Evolutionary conservation across 2,888 invertebrate species (phyloP), one percentile per base, ranked within the genome.

Genomic region (Cantharis rufa): DNA sequence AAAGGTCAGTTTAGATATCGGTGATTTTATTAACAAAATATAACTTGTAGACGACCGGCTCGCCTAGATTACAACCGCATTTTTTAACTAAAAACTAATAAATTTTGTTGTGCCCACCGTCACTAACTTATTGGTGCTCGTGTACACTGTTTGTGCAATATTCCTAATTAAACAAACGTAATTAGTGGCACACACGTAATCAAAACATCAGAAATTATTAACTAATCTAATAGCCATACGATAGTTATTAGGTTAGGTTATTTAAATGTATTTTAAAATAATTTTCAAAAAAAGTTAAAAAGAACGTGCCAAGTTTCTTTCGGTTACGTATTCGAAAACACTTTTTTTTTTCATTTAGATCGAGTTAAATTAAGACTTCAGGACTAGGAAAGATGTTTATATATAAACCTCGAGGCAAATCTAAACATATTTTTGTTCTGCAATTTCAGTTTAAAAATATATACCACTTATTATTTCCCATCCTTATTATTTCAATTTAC

Each of bases 1-100:
- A 92, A 96, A 97, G 96, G 97, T 97, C 93, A 91, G 91, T 88
- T 48, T 48, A n/a, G 70, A 16, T 62, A 21, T 24, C 64, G 21
- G 15, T 64, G 16, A 64, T 21, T 64, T 64, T 15, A 66, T 66
- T 66, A 66, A 24, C 21, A 21, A 16, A 63, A 21, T 63, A 32
- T 48, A 48, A n/a, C 7, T 48, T 48, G n/a, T 48, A 48, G 48
- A 48, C 7, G 48, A 48, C 48, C 48, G 48, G 48, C 48, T 48
- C 48, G 48, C 48, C 48, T n/a, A 48, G 48, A n/a, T 48, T 32
- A 1, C 7, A 48, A 48, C 48, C 48, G 48, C 48, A 48, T 48
- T 48, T 48, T 48, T 48, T n/a, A n/a, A 48, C 48, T n/a, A 48
- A 48, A 48, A 48, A 48, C 13, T 48, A 7, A n/a, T n/a, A 1